Evolutionary conservation across 2,113 vertebrate genomes (phyloP).

Genomic region (Colius striatus): DNA sequence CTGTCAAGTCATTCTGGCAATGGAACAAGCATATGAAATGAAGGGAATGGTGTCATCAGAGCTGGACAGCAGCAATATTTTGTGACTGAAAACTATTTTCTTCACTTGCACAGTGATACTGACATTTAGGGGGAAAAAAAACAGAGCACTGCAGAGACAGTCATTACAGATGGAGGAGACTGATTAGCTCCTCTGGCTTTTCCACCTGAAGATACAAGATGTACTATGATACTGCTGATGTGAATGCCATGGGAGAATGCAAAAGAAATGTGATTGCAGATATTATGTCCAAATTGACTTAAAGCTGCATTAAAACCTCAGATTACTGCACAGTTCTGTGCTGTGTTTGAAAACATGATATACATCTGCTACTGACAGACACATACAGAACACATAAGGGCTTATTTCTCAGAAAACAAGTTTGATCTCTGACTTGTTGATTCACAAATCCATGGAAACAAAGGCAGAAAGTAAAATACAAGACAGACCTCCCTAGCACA

Average conservation of each 20-base stretch:
- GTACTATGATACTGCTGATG: neutral
- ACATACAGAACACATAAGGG: neutral
- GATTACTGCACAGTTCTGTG: neutral
- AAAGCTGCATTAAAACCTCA: slow-evolving; percentile 16
- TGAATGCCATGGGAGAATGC: slow-evolving; percentile 12
- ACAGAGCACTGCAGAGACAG: neutral
- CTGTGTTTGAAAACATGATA: neutral
- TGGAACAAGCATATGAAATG: neutral
- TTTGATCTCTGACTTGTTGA: neutral
- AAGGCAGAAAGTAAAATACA: neutral
- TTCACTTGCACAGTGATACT: neutral
- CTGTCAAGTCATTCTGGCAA: neutral
- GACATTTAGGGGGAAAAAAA: neutral
- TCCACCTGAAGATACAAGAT: slow-evolving; percentile 33
- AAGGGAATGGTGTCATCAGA: neutral
- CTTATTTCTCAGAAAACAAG: slow-evolving; percentile 4
- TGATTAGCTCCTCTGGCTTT: neutral
- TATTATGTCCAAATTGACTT: slow-evolving; percentile 56
- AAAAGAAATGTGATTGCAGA: slow-evolving; percentile 51
- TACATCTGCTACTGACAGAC: neutral
- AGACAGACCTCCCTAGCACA: neutral
- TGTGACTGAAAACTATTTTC: neutral
- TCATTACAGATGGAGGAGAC: neutral
- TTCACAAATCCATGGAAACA: neutral
- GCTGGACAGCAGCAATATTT: neutral